phyloP scores from a whole-genome alignment of 2,113 vertebrate species.

The Dipodomys ordii region DNA sequence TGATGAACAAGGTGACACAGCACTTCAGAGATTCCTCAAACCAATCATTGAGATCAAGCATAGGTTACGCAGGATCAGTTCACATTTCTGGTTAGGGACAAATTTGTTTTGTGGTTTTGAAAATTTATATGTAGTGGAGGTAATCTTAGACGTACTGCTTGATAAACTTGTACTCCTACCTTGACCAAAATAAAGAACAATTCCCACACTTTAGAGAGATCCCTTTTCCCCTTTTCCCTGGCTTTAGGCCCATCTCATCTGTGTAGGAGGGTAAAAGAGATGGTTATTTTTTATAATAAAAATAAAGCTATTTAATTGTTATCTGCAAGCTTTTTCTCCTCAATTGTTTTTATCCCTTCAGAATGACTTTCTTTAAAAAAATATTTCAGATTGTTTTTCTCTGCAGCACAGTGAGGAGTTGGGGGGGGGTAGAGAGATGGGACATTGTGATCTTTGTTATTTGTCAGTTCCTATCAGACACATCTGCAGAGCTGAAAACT shows the following conservation, averaged over 20 bases:
- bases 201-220: neutral
- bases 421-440: too few species aligned
- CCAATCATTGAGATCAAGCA: neutral
- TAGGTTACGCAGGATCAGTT: neutral
- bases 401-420: neutral
- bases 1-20: too few species aligned
- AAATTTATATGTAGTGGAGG: constrained; percentile 2
- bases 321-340: neutral
- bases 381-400: neutral
- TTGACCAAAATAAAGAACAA: neutral
- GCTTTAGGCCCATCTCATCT: neutral
- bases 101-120: neutral
- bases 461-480: neutral
- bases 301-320: neutral
- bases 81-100: neutral
- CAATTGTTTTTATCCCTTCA: neutral
- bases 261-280: neutral
- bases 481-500: neutral
- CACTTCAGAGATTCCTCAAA: constrained; percentile 38
- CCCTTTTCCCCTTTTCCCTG: neutral
- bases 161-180: neutral
- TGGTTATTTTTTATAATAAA: constrained; percentile 37
- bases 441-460: neutral
- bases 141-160: neutral
- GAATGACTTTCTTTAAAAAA: constrained; percentile 39